These are phyloP conservation scores for Cirrhinus mrigala DNA, from an alignment of 2,797 vertebrate species.

Conservation along the genomic window DNA sequence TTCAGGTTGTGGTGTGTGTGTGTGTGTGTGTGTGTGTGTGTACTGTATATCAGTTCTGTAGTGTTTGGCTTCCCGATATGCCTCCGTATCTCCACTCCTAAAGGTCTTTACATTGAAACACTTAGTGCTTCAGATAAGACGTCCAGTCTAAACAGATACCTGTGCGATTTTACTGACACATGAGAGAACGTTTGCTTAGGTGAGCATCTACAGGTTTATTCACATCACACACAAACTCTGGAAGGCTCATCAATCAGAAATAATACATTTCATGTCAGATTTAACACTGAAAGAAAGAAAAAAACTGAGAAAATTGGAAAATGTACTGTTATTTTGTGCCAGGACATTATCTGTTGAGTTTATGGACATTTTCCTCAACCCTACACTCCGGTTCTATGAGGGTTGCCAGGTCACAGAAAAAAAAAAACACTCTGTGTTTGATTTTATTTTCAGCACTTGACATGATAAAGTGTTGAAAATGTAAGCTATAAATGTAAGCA, in stretches of 20 bases:
- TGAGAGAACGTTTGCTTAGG: not conserved
- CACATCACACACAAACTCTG: constrained; percentile 4
- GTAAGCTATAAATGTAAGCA: no score
- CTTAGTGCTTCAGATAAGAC: constrained; percentile 20
- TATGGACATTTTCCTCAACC: not conserved
- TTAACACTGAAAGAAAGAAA: not conserved
- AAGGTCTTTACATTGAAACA: constrained; percentile 29
- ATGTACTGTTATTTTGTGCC: not conserved
- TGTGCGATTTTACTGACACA: not conserved
- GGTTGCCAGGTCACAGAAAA: not conserved
- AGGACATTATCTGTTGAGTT: not conserved
- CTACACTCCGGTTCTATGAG: not conserved
- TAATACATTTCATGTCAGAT: not conserved
- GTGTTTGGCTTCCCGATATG: not conserved
- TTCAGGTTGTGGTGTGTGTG: not conserved
- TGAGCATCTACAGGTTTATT: constrained; percentile 22
- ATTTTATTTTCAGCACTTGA: no score
- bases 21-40: not conserved
- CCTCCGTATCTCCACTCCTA: constrained; percentile 16
- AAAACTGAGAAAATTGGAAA: not conserved
- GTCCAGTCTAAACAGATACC: not conserved
- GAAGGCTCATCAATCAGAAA: not conserved
- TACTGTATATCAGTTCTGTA: not conserved
- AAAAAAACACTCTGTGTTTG: not conserved
- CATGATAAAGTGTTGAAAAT: no score